Evolutionary conservation across 35 echinoderm and acorn worm species (phyloP), one percentile per base, ranked within the genome.

Genomic region (Anneissia japonica): DNA sequence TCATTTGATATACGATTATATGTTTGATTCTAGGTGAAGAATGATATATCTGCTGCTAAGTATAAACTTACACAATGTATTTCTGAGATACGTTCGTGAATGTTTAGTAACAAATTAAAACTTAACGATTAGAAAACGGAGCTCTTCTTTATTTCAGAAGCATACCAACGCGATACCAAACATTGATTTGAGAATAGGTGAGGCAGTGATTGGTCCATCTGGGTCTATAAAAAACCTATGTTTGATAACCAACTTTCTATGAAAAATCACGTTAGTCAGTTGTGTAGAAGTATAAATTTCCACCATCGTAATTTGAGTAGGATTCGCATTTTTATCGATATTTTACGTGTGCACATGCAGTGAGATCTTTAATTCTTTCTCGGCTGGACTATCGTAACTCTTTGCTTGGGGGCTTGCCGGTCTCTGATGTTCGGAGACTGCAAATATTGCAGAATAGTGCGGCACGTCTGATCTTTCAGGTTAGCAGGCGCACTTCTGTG

Each of bases 391-490:
- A 77, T 46, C 13, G 74, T 36, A 86, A 77, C 37, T 77, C 85
- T 17, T 39, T 78, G 36, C 75, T 86, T 3, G 85, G 36, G 75
- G 74, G 85, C 34, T 30, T 43, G 30, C 78, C 85, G 14, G 19
- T 30, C 31, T 30, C 17, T 12, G 38, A 86, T 35, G 39, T 86
- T 77, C 74, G 41, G 16, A 21, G 74, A 23, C 12, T 86, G 36
- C 83, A 84, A 35, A 35, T 11, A 72, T 36, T 84, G 3, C 89
- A 86, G 74, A 91, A 79, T 46, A 75, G 84, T 74, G 84, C 81
- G 14, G 79, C 87, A 17, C 89, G 89, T 75, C 40, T 90, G 34
- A 91, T 91, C 35, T 81, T 38, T 72, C n/a, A 74, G 32, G 89
- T 79, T 31, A 39, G 46, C 37, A 80, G 76, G 46, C 46, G 75